phyloP scores from a whole-genome alignment of 2,113 vertebrate species.

The Ia io region DNA sequence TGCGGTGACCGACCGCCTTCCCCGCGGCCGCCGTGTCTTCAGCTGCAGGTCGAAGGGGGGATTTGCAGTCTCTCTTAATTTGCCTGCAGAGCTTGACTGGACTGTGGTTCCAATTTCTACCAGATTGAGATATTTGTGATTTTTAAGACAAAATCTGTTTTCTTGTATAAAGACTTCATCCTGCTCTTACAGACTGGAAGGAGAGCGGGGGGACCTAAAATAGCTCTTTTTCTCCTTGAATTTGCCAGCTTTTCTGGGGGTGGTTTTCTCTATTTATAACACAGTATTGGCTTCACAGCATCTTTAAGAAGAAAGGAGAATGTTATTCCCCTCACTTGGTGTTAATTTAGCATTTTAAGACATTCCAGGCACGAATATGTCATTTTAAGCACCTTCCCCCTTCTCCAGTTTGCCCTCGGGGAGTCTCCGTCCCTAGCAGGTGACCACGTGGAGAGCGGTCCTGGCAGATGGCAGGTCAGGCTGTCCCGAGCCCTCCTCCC shows the following conservation, averaged over 20 bases:
- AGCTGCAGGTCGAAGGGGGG: not conserved
- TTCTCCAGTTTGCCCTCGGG: not conserved
- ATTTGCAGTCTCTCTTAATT: not conserved
- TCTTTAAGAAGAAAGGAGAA: slow-evolving; percentile 64
- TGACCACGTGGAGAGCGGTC: no score
- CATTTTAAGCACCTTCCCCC: not conserved
- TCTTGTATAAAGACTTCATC: slow-evolving; percentile 17
- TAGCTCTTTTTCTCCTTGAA: slow-evolving; percentile 38
- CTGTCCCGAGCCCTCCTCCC: no score
- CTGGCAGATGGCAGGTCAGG: no score
- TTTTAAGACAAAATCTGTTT: slow-evolving; percentile 63
- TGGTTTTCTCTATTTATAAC: slow-evolving; percentile 65
- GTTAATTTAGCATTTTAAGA: slow-evolving; percentile 70
- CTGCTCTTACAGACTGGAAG: not conserved
- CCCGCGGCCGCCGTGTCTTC: no score
- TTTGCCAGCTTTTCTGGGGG: slow-evolving; percentile 52
- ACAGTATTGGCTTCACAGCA: slow-evolving; percentile 45
- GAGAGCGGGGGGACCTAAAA: not conserved
- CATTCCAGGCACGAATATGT: slow-evolving; percentile 51
- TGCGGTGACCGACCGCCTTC: not conserved
- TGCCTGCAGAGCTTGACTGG: not conserved
- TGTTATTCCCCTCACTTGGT: slow-evolving; percentile 58
- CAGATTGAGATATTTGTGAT: slow-evolving; percentile 59
- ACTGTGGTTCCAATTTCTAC: not conserved
- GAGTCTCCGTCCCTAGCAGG: not conserved